Evolutionary conservation across 2,113 vertebrate species (phyloP), one percentile per base, ranked within the genome.

Genomic region (Marmota flaviventris): DNA sequence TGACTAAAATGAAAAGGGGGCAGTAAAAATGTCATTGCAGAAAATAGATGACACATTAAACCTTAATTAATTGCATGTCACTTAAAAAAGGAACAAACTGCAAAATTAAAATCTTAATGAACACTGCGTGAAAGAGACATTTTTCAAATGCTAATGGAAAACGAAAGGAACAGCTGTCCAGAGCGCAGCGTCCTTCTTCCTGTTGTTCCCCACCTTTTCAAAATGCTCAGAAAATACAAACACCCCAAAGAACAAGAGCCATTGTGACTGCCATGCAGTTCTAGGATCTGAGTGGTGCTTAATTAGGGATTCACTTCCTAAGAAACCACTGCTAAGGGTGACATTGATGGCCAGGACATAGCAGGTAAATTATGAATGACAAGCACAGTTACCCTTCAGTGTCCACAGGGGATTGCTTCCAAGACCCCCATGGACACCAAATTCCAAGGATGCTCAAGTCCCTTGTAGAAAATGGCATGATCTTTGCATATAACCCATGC

Each of bases 41-140:
- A 97, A 98, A 98, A 97, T 45, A 98, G 97, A 98, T 97, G 97
- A 97, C 97, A 97, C 94, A 97, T 95, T 98, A 98, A 98, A 85
- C 87, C 96, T 95, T 97, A 97, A 98, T 98, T 96, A 97, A 96
- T 97, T 94, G 97, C 98, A 78, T 79, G 96, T 93, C 97, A 94
- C 97, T 96, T 97, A 88, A 95, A 92, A 96, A 97, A 94, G 93
- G 97, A 97, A 96, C 96, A 97, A 93, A 97, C 92, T 95, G 94
- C 90, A 85, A 91, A 97, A 97, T 97, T 95, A 97, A 97, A 97
- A 96, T 85, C 96, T 89, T 98, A 98, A 98, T 95, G 98, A 98
- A 96, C 67, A 65, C 37, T 1, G 92, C 85, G 61, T 32, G 48
- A 77, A 89, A 95, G 93, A 97, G 92, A 92, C 92, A 96, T 95